Evolutionary conservation across 2,888 invertebrate species (phyloP).

Genomic region (Caenorhabditis parvicauda): DNA sequence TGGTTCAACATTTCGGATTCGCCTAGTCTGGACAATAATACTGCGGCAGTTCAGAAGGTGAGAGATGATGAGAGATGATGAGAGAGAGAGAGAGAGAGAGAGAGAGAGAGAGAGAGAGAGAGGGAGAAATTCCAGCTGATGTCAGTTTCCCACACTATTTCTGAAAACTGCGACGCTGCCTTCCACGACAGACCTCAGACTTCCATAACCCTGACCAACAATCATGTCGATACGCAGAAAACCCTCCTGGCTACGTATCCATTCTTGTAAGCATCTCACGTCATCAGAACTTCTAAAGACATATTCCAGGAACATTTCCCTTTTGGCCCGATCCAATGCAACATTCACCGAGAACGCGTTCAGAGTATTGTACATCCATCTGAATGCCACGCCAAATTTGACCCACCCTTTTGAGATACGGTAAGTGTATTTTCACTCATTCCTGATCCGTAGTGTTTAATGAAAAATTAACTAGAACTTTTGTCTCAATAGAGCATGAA

Average conservation of each 20-base stretch:
- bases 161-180: conserved; percentile 37
- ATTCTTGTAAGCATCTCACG: conserved; percentile 6
- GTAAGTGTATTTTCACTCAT: background rate
- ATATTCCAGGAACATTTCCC: conserved; percentile 37
- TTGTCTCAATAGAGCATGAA: no score
- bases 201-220: conserved; percentile 11
- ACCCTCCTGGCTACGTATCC: conserved; percentile 16
- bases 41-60: no score
- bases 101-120: no score
- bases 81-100: no score
- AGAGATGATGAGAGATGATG: no score
- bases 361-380: conserved; percentile 43
- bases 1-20: no score
- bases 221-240: conserved; percentile 23
- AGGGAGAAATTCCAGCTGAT: conserved; percentile 31
- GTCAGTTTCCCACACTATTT: conserved; percentile 36
- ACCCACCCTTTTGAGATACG: background rate
- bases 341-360: conserved; percentile 44
- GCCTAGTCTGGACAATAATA: no score
- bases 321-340: conserved; percentile 41
- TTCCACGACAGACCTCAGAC: conserved; percentile 41
- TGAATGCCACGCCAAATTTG: conserved; percentile 8
- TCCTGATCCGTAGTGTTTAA: no score
- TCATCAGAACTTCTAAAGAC: background rate
- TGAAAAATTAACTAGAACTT: no score